phyloP scores from a whole-genome alignment of 2,888 invertebrate species.

The Erynnis tages region DNA sequence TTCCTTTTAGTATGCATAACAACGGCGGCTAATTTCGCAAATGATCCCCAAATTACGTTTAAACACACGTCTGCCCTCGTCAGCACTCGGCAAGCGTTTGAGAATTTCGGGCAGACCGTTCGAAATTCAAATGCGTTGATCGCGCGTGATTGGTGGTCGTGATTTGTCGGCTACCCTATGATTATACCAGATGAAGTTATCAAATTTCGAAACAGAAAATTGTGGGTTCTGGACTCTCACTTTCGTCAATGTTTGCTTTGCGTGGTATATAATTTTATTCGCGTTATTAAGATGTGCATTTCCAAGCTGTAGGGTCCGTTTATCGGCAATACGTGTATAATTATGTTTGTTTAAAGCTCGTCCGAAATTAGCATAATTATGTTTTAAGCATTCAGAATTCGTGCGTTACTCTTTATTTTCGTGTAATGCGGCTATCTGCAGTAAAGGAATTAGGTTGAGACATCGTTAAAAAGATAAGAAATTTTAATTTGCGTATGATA shows the following conservation, averaged over 20 bases:
- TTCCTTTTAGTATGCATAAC: slow-evolving; percentile 37
- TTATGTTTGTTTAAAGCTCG: slow-evolving; percentile 33
- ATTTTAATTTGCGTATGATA: neutral
- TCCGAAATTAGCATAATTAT: slow-evolving; percentile 30
- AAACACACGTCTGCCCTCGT: slow-evolving; percentile 58
- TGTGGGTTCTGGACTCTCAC: slow-evolving; percentile 56
- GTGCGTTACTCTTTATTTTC: slow-evolving; percentile 19
- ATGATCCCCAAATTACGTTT: slow-evolving; percentile 57
- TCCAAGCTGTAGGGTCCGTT: slow-evolving; percentile 20
- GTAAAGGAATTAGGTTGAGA: slow-evolving; percentile 8
- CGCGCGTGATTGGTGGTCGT: slow-evolving; percentile 59
- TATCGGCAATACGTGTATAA: slow-evolving; percentile 29
- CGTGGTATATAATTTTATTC: slow-evolving; percentile 61
- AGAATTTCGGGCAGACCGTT: slow-evolving; percentile 46
- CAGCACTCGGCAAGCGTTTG: slow-evolving; percentile 50
- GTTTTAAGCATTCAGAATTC: slow-evolving; percentile 10
- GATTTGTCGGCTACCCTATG: slow-evolving; percentile 52
- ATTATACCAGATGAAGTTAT: slow-evolving; percentile 75
- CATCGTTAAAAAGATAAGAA: slow-evolving; percentile 8
- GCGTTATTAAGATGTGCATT: slow-evolving; percentile 49
- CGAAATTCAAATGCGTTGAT: slow-evolving; percentile 56
- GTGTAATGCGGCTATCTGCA: slow-evolving; percentile 16
- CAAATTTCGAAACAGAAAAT: slow-evolving; percentile 64
- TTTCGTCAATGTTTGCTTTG: slow-evolving; percentile 64
- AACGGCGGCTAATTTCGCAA: slow-evolving; percentile 47